Conservation (phyloP, 2,888 invertebrate species). For the Coelopa pilipes region DNA sequence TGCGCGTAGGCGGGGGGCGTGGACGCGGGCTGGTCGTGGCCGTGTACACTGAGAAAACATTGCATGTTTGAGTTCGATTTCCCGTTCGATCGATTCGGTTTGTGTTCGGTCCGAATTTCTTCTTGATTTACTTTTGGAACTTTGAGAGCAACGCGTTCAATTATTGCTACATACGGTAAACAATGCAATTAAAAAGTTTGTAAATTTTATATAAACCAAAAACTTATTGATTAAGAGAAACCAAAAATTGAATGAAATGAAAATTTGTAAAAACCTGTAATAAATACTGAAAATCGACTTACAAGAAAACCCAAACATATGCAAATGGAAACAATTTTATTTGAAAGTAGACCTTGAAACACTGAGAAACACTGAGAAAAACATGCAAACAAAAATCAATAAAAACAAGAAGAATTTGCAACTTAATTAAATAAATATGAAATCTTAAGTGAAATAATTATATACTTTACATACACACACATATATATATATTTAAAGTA, state of each 20-base stretch:
- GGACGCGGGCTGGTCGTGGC: too few species aligned
- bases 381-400: slow-evolving; percentile 5
- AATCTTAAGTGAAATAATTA: slow-evolving; percentile 22
- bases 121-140: not conserved
- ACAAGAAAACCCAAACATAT: slow-evolving; percentile 23
- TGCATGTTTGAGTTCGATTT: too few species aligned
- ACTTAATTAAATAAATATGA: not conserved
- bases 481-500: not conserved
- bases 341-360: slow-evolving; percentile 39
- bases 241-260: slow-evolving; percentile 27
- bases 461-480: slow-evolving; percentile 30
- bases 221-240: slow-evolving; percentile 25
- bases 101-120: too few species aligned
- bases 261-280: not conserved
- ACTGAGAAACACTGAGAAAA: slow-evolving; percentile 36
- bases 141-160: slow-evolving; percentile 1
- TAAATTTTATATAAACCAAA: slow-evolving; percentile 10
- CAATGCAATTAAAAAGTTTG: not conserved
- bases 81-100: too few species aligned
- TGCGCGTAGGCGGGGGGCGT: too few species aligned
- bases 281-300: not conserved
- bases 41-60: too few species aligned
- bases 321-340: slow-evolving; percentile 40
- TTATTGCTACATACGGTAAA: not conserved
- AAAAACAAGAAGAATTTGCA: slow-evolving; percentile 24